Evolutionary conservation across 2,797 vertebrate species (phyloP).

Genomic region (Rhodeus uyekii): DNA sequence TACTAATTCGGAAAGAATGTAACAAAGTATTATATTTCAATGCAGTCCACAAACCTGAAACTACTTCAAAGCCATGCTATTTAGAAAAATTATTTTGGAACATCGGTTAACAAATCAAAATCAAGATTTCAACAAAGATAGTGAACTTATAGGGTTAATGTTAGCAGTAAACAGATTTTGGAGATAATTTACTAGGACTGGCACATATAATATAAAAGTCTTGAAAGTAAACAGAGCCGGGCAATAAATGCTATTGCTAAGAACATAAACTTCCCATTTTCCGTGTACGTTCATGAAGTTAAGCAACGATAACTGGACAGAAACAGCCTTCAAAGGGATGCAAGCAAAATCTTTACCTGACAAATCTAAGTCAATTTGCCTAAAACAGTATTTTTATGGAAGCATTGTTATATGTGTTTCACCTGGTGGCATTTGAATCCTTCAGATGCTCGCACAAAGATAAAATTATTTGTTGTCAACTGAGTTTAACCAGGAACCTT

Average conservation of each 20-base stretch:
- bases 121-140: background rate
- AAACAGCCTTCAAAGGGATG: background rate
- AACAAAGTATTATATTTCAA: background rate
- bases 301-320: background rate
- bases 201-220: background rate
- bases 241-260: too few species aligned
- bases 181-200: background rate
- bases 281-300: background rate
- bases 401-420: background rate
- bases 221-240: background rate
- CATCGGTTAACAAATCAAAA: background rate
- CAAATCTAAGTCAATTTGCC: background rate
- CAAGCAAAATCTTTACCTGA: background rate
- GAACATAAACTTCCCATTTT: background rate
- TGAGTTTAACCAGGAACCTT: background rate
- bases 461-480: background rate
- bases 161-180: background rate
- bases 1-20: background rate
- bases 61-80: background rate
- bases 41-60: constrained; percentile 1
- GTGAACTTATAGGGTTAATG: background rate
- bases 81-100: background rate
- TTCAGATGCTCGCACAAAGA: background rate
- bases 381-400: background rate
- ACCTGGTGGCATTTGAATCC: background rate